Base-by-base conservation (phyloP, 2,797 vertebrate species). In the Chelmon rostratus region DNA sequence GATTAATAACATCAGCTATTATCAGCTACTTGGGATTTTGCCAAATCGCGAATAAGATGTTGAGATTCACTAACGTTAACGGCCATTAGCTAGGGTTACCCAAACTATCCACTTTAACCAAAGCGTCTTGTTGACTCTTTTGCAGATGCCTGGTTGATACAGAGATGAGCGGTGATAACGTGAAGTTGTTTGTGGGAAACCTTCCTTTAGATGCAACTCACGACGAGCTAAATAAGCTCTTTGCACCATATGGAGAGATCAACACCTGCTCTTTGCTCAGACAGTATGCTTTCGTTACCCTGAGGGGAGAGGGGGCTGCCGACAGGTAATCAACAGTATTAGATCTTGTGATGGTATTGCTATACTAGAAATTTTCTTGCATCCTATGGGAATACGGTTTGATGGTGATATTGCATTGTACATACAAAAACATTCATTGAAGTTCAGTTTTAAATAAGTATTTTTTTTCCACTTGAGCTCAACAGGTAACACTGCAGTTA, bases 151-250 rank as follows among this genome's bases (percentile, higher is more conserved):
- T 85, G 87, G 79, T 81, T 85, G 85, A 91, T 92, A 86, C 88
- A 93, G 94, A 95, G 76, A 95, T 95, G 93, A 95, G 87, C 62
- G 82, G 89, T 85, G 94, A 93, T 35, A 91, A 94, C 83, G 92
- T 98, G 82, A 99, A 99, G 92, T 96, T 99, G 82, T 99, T 98
- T 88, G 97, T 99, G 93, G 98, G 97, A 23, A 99, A 98, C 58
- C 97, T 99, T 86, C 96, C 98, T 76, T 95, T 97, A 69, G 97
- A 97, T 59, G 97, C 97, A 8, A 96, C 97, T 73, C 96, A 97
- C 38, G 97, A 97, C 42, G 97, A 99, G 86, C 78, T 99, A 42
- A 96, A 84, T 67, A 96, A 96, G 35, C 93, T 99, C 5, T 99
- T 99, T 86, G 81, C 94, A 74, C 91, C 96, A 5, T 93, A 96